A percentile compares a stretch with the other conserved stretches of the same genome.
Conservation (phyloP, 2,888 invertebrate genomes). For the Beris morrisii region DNA sequence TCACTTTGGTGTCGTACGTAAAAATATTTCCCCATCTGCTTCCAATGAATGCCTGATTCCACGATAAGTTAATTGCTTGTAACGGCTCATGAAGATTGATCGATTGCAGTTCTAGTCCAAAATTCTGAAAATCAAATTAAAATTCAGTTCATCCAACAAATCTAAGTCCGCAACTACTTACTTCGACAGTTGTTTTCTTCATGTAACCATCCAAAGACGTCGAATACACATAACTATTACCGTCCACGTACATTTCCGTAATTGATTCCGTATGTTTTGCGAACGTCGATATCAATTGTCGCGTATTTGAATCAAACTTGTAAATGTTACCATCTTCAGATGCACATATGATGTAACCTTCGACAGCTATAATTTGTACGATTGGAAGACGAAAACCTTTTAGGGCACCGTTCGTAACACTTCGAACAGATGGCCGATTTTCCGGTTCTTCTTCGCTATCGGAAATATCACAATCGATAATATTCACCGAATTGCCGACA, state of each 20-base stretch:
- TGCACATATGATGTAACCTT: conserved; percentile 49
- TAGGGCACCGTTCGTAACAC: conserved; percentile 2
- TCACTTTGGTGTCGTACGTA: conserved; percentile 69
- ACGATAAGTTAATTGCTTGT: conserved; percentile 73
- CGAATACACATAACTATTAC: conserved; percentile 48
- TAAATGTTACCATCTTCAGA: conserved; percentile 54
- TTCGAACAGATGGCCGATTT: not conserved
- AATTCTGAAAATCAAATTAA: conserved; percentile 44
- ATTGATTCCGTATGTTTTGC: conserved; percentile 53
- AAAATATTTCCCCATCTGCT: conserved; percentile 72
- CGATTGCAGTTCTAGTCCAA: conserved; percentile 48
- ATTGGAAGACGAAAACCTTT: conserved; percentile 42
- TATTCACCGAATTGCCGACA: conserved; percentile 6
- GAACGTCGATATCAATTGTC: conserved; percentile 48
- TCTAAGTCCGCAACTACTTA: conserved; percentile 38
- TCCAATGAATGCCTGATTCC: conserved; percentile 73
- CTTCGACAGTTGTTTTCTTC: conserved; percentile 52
- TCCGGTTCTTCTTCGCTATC: conserved; percentile 2
- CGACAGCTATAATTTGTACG: conserved; percentile 49
- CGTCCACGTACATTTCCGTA: conserved; percentile 49
- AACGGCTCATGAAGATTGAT: conserved; percentile 59
- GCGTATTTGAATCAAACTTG: conserved; percentile 48
- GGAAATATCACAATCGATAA: conserved; percentile 16
- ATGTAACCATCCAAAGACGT: conserved; percentile 53
- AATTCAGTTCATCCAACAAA: not conserved